These are phyloP conservation scores for Drosophila dives DNA, from an alignment of 2,888 invertebrate species.

Conservation along the genomic window DNA sequence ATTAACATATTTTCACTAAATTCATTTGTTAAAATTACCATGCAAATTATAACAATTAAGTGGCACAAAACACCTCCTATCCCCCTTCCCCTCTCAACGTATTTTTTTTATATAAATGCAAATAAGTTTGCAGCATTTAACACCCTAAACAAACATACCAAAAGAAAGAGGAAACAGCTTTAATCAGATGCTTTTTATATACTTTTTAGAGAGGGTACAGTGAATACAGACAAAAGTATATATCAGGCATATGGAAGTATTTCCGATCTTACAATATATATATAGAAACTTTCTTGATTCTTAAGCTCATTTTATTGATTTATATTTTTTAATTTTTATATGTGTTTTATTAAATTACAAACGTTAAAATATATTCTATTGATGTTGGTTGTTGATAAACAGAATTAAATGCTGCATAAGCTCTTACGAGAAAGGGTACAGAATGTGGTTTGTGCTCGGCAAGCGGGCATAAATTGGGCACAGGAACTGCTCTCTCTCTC, in stretches of 20 bases:
- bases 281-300: not conserved
- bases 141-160: conserved; percentile 15
- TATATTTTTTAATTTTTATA: not conserved
- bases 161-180: conserved; percentile 4
- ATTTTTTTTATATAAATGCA: conserved; percentile 37
- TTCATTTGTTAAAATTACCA: conserved; percentile 53
- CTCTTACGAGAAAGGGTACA: not conserved
- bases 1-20: conserved; percentile 69
- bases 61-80: conserved; percentile 30
- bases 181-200: not conserved
- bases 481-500: conserved; percentile 2
- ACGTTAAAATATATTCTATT: not conserved
- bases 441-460: conserved; percentile 12
- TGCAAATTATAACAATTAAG: conserved; percentile 63
- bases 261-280: not conserved
- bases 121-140: conserved; percentile 47
- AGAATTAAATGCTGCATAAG: not conserved
- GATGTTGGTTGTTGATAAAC: not conserved
- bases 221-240: not conserved
- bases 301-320: not conserved
- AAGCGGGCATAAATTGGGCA: conserved; percentile 40
- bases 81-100: not conserved
- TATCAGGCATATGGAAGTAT: not conserved
- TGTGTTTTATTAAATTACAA: not conserved
- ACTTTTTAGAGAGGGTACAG: not conserved